Evolutionary conservation across 2,888 invertebrate species (phyloP).

Genomic region (Drosophila prostipennis): DNA sequence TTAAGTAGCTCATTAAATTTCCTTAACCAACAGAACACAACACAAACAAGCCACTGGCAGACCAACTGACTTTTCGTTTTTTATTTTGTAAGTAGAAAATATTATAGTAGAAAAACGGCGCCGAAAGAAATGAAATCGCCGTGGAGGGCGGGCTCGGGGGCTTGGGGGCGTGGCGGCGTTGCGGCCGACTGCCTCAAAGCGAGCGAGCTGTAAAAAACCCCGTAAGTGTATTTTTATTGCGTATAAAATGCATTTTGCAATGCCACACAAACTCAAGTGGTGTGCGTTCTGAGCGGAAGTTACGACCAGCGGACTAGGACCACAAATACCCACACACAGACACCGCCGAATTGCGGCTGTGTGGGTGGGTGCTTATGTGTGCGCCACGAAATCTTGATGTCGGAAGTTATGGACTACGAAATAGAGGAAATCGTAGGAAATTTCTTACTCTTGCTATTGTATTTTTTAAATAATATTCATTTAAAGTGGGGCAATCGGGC

Average conservation of each 20-base stretch:
- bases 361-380: slow-evolving; percentile 28
- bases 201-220: slow-evolving; percentile 66
- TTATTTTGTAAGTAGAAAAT: slow-evolving; percentile 72
- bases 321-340: slow-evolving; percentile 25
- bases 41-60: slow-evolving; percentile 45
- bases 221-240: slow-evolving; percentile 79
- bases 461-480: slow-evolving; percentile 29
- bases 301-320: slow-evolving; percentile 62
- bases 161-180: slow-evolving; percentile 9
- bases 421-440: slow-evolving; percentile 24
- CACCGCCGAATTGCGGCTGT: slow-evolving; percentile 17
- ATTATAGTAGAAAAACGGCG: slow-evolving; percentile 68
- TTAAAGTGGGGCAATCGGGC: slow-evolving; percentile 10
- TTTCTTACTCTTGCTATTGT: slow-evolving; percentile 16
- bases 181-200: slow-evolving; percentile 13
- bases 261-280: slow-evolving; percentile 74
- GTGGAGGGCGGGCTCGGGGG: slow-evolving; percentile 20
- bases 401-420: slow-evolving; percentile 44
- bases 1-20: slow-evolving; percentile 79
- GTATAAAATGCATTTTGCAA: slow-evolving; percentile 78
- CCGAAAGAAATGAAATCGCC: slow-evolving; percentile 52
- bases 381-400: slow-evolving; percentile 36
- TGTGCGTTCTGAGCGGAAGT: slow-evolving; percentile 70
- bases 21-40: slow-evolving; percentile 47
- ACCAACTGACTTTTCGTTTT: slow-evolving; percentile 61